A percentile compares a stretch with the other conserved stretches of the same genome.
phyloP scores from a whole-genome alignment of 2,888 invertebrate genomes.

The Pomacea canaliculata region DNA sequence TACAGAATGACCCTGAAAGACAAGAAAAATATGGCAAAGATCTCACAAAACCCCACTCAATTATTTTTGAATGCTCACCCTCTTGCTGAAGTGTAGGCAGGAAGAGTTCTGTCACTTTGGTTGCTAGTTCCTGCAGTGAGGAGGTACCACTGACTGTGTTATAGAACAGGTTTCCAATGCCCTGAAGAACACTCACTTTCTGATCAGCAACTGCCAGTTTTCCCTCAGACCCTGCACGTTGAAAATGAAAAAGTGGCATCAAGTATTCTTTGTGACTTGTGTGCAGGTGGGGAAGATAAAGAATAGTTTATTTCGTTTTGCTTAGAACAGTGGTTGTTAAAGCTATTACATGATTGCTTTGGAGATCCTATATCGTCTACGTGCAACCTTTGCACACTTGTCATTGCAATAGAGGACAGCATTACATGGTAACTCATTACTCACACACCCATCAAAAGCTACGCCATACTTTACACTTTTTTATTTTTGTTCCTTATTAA shows the following conservation, averaged over 20 bases:
- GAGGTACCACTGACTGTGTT: slow-evolving; percentile 77
- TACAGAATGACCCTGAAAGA: too few species aligned
- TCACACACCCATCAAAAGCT: too few species aligned
- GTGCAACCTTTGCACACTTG: too few species aligned
- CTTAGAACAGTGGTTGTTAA: not conserved
- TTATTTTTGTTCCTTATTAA: too few species aligned
- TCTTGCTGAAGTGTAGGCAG: slow-evolving; percentile 86
- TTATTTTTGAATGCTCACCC: slow-evolving; percentile 64
- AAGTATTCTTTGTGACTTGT: not conserved
- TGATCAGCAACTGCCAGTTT: slow-evolving; percentile 90
- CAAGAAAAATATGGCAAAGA: too few species aligned
- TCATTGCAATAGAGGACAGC: too few species aligned
- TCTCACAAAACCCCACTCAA: too few species aligned
- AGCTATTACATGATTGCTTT: too few species aligned
- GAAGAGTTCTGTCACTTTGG: slow-evolving; percentile 78
- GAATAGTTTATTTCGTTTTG: not conserved
- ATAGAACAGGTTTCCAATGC: slow-evolving; percentile 81
- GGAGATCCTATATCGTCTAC: too few species aligned
- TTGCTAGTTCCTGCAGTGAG: slow-evolving; percentile 74
- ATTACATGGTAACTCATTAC: too few species aligned
- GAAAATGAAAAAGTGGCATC: not conserved
- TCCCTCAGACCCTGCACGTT: slow-evolving; percentile 79
- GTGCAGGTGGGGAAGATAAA: not conserved
- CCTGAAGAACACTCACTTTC: slow-evolving; percentile 84
- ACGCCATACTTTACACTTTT: too few species aligned